Conservation (phyloP, 2,888 invertebrate genomes). For the Ecdyonurus torrentis region DNA sequence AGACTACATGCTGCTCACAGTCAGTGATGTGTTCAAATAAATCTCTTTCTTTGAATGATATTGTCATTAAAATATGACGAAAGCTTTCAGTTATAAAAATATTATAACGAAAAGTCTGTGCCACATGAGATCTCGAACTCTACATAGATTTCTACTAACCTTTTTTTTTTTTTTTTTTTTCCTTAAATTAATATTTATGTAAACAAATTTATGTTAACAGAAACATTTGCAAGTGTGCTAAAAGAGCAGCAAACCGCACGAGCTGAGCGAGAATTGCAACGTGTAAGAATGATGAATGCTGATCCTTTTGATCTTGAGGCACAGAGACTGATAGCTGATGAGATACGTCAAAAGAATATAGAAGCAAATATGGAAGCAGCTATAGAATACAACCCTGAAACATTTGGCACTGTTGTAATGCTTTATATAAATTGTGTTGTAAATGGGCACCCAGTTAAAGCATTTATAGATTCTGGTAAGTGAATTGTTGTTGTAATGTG, state of each 20-base stretch:
- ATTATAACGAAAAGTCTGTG: too few species aligned
- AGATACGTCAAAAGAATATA: slow-evolving; percentile 89
- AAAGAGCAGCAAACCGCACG: slow-evolving; percentile 67
- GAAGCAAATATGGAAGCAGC: slow-evolving; percentile 98
- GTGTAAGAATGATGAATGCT: slow-evolving; percentile 75
- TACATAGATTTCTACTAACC: too few species aligned
- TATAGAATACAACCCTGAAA: slow-evolving; percentile 97
- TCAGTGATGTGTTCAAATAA: too few species aligned
- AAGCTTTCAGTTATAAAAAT: too few species aligned
- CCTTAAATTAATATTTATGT: too few species aligned
- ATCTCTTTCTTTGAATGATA: too few species aligned
- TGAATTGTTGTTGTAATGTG: too few species aligned
- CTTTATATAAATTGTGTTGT: slow-evolving; percentile 93
- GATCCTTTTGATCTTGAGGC: slow-evolving; percentile 94
- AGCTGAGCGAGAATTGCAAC: slow-evolving; percentile 65
- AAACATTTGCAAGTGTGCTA: slow-evolving; percentile 60
- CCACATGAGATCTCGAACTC: too few species aligned
- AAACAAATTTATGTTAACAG: slow-evolving; percentile 29
- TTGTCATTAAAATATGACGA: too few species aligned
- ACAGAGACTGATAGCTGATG: slow-evolving; percentile 86
- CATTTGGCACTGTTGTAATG: slow-evolving; percentile 96
- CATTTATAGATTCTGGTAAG: slow-evolving; percentile 88
- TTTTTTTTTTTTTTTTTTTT: too few species aligned
- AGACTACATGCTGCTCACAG: too few species aligned
- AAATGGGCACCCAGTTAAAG: slow-evolving; percentile 92